Percentiles rank a stretch among this genome's conserved stretches.
phyloP scores from a whole-genome alignment of 2,113 vertebrate genomes.

The Guaruba guarouba region DNA sequence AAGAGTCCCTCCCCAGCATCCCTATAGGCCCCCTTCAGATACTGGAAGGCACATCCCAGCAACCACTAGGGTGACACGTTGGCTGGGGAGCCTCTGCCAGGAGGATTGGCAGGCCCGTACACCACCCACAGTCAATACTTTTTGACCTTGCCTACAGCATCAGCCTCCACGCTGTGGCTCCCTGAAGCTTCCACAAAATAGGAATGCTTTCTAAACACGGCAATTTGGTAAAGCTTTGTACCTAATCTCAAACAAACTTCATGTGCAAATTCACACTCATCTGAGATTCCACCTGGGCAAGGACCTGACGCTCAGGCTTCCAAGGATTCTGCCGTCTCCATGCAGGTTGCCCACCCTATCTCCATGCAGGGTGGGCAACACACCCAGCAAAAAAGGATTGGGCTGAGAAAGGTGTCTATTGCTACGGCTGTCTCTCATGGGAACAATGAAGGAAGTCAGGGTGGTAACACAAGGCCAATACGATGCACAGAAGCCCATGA shows the following conservation, averaged over 20 bases:
- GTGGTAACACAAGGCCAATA: accelerated
- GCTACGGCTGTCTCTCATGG: accelerated
- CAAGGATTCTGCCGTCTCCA: background rate
- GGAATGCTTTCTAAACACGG: background rate
- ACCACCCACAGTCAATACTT: background rate
- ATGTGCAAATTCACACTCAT: background rate
- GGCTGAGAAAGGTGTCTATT: background rate
- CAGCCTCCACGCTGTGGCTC: background rate
- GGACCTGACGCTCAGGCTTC: background rate
- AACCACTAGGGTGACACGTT: accelerated
- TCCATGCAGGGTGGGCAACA: background rate
- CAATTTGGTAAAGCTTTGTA: background rate
- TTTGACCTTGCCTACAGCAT: background rate
- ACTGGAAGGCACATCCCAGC: background rate
- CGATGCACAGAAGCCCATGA: background rate
- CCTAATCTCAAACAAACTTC: background rate
- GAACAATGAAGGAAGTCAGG: background rate
- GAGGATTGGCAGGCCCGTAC: background rate
- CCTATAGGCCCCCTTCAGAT: too few species aligned
- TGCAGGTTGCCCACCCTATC: background rate
- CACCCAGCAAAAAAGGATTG: background rate
- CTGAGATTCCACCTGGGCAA: background rate
- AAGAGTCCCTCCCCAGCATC: too few species aligned
- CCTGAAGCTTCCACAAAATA: background rate
- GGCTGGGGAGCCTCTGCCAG: accelerated